These are phyloP conservation scores for Phymorhynchus buccinoides DNA, from an alignment of 1,140 invertebrate genomes.

Conservation along the genomic window DNA sequence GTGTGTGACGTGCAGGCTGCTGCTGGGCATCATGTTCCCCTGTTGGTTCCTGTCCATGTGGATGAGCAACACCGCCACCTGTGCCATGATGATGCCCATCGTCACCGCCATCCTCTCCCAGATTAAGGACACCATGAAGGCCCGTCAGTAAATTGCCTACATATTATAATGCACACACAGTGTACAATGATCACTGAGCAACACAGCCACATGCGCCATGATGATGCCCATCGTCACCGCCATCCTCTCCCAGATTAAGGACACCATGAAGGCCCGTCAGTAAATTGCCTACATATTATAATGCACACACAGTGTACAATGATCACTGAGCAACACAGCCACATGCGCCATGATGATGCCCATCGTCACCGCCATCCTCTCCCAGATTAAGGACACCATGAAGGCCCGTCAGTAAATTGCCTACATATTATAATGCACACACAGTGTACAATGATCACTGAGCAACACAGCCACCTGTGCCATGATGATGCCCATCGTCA, in stretches of 20 bases:
- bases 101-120: slow-evolving; percentile 66
- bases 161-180: too few species aligned
- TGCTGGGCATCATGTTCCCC: slow-evolving; percentile 72
- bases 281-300: too few species aligned
- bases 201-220: slow-evolving; percentile 73
- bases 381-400: slow-evolving; percentile 41
- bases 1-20: slow-evolving; percentile 65
- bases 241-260: slow-evolving; percentile 57
- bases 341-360: slow-evolving; percentile 73
- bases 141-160: too few species aligned
- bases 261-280: background rate
- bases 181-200: too few species aligned
- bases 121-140: slow-evolving; percentile 21
- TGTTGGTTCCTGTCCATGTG: slow-evolving; percentile 74
- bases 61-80: slow-evolving; percentile 73
- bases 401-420: background rate
- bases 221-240: slow-evolving; percentile 72
- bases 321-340: slow-evolving; percentile 73
- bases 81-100: slow-evolving; percentile 73
- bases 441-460: too few species aligned
- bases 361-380: slow-evolving; percentile 68
- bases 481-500: slow-evolving; percentile 73
- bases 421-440: too few species aligned
- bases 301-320: too few species aligned
- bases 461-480: slow-evolving; percentile 73